These are phyloP conservation scores for Corythornis leucogaster DNA, from an alignment of 2,797 vertebrate genomes.

Conservation along the genomic window DNA sequence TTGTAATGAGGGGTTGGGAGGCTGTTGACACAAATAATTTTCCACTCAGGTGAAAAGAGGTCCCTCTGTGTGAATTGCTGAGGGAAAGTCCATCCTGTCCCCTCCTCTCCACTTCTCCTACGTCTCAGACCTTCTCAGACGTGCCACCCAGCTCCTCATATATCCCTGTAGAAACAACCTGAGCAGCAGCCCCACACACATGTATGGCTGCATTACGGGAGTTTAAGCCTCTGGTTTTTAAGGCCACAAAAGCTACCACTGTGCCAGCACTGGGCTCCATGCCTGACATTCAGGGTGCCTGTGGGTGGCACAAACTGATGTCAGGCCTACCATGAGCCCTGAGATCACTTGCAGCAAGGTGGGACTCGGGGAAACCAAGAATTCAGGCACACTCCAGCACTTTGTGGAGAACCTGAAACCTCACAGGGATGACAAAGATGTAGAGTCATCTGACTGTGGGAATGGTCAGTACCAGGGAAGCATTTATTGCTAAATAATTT, in stretches of 20 bases:
- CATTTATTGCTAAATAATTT: not conserved
- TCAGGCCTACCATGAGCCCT: not conserved
- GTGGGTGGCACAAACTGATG: not conserved
- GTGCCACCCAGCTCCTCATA: not conserved
- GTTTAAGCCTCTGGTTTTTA: not conserved
- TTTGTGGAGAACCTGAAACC: not conserved
- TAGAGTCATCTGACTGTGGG: not conserved
- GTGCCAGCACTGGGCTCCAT: not conserved
- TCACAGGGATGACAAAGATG: not conserved
- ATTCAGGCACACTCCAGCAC: not conserved
- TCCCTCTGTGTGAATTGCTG: not conserved
- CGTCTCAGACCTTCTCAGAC: not conserved
- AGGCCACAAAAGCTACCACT: not conserved
- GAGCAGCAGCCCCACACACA: not conserved
- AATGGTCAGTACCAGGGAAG: not conserved
- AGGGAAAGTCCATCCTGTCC: not conserved
- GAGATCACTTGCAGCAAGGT: not conserved
- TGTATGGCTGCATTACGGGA: rapidly evolving
- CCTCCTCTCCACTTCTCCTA: not conserved
- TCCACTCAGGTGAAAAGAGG: not conserved
- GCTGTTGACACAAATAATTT: not conserved
- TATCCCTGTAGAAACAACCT: not conserved
- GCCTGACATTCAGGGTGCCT: not conserved
- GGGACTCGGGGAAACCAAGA: not conserved
- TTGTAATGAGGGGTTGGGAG: not conserved